Conservation (phyloP, 35 echinoderm and acorn worm genomes). For the Diadema setosum region DNA sequence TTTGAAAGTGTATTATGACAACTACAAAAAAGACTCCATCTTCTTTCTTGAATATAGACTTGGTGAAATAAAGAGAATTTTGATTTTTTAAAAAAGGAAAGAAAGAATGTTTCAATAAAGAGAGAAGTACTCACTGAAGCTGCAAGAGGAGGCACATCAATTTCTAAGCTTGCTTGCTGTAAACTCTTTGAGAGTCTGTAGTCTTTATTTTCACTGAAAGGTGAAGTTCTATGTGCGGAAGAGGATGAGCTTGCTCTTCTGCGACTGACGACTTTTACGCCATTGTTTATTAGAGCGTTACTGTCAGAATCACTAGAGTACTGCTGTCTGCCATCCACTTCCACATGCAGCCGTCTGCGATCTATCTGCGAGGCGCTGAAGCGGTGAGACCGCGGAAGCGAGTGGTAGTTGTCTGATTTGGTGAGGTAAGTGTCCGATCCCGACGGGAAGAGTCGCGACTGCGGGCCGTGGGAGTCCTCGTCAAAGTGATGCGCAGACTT, state of each 20-base stretch:
- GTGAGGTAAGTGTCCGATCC: slow-evolving; percentile 5
- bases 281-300: neutral
- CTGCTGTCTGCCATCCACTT: neutral
- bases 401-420: neutral
- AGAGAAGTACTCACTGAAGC: slow-evolving; percentile 20
- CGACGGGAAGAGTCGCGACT: neutral
- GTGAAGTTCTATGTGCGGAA: slow-evolving; percentile 20
- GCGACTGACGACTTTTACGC: neutral
- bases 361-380: neutral
- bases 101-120: neutral
- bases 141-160: neutral
- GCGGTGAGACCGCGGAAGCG: neutral
- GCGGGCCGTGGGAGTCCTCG: neutral
- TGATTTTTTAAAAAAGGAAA: neutral
- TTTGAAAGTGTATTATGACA: too few relatives aligned
- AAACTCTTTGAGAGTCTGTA: slow-evolving; percentile 16
- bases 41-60: too few relatives aligned
- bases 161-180: neutral
- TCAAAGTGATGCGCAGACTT: neutral
- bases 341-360: neutral
- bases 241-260: neutral
- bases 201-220: slow-evolving; percentile 21
- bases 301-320: slow-evolving; percentile 28
- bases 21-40: too few relatives aligned
- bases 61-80: too few relatives aligned